Conservation (phyloP, 2,797 vertebrate genomes). For the Smutsia temminckii region DNA sequence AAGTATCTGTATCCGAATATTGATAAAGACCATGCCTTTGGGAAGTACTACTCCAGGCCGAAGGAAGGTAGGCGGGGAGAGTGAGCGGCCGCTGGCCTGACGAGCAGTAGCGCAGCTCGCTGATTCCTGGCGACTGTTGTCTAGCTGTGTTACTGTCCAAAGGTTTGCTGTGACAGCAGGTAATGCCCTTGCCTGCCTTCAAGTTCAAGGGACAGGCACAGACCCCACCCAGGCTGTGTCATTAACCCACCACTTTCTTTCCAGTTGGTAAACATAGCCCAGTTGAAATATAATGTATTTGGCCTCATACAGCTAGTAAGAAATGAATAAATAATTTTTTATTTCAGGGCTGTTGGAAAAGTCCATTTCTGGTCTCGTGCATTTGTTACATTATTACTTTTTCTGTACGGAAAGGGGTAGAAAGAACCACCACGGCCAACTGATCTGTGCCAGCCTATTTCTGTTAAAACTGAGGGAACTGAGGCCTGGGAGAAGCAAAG, state of each 20-base stretch:
- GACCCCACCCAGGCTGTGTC: not conserved
- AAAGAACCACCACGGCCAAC: not conserved
- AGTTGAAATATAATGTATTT: not conserved
- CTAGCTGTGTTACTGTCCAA: not conserved
- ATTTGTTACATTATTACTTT: not conserved
- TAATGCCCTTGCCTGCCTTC: not conserved
- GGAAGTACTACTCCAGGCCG: conserved; percentile 95
- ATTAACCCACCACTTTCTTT: not conserved
- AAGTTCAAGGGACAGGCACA: not conserved
- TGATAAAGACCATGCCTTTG: conserved; percentile 95
- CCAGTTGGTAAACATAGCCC: not conserved
- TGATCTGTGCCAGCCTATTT: not conserved
- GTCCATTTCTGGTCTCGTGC: not conserved
- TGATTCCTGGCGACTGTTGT: not conserved
- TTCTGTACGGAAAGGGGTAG: not conserved
- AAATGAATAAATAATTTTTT: not conserved
- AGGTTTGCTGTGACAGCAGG: not conserved
- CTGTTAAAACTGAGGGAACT: not conserved
- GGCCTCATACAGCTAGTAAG: not conserved
- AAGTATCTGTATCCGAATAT: conserved; percentile 93
- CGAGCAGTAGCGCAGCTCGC: no score
- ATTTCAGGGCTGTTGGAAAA: not conserved
- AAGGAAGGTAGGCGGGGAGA: conserved; percentile 89
- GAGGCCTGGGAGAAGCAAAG: not conserved
- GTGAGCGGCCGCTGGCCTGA: fast-evolving